Evolutionary conservation across 1,140 invertebrate genomes (phyloP), one percentile per base, ranked within the genome.

Genomic region (Neodiprion virginianus): DNA sequence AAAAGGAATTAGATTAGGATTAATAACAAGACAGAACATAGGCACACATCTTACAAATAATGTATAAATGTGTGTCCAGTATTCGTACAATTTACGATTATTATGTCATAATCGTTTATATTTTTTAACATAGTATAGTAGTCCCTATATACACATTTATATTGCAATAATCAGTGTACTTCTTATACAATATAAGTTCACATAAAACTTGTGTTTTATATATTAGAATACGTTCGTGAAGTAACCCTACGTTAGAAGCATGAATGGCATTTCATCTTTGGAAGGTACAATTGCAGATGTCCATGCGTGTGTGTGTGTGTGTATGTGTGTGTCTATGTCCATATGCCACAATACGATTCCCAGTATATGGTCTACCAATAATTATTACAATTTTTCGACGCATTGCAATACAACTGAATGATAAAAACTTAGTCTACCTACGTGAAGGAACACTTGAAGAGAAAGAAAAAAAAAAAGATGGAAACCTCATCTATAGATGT

Each of bases 141-240:
- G 74, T 83, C 76, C 78, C 82, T 88, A 88, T 88, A 87, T 88
- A 88, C 85, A 87, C 86, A 88, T 86, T 88, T 87, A 87, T 86
- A 87, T 87, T 88, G 85, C 85, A 84, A 83, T 87, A 86, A 81
- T 69, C 7, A 21, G 67, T 69, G 67, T 69, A 61, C n/a, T 61
- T 61, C 53, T 61, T 61, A 61, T 17, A 61, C 53, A 61, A 61
- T 61, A 8, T 61, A 61, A 7, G 5, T 17, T 61, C 53, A 61
- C 53, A 61, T 61, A 8, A 61, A 61, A 61, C 53, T 61, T 61
- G 53, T 61, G 53, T 61, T 61, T 61, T 61, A 61, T 8, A 40
- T 40, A 61, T 61, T 61, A 14, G 53, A 61, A 0, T 61, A 61
- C 8, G 53, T 61, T 17, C n/a, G 8, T 8, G 53, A 61, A 61